phyloP scores from a whole-genome alignment of 2,113 vertebrate species.

The Oxygymnocypris stewartii region DNA sequence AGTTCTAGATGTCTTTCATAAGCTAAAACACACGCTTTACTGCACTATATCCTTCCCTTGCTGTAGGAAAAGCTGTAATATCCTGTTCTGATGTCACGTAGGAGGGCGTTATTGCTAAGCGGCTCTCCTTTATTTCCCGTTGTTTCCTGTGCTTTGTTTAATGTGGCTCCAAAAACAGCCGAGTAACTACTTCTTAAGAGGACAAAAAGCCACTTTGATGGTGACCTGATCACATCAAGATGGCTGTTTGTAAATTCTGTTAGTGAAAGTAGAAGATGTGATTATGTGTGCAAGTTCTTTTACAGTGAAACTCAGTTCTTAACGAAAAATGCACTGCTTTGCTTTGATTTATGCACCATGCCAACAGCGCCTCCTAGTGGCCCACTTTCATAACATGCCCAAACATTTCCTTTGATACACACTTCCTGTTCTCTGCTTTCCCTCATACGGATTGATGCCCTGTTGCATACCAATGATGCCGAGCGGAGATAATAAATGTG shows the following conservation, averaged over 20 bases:
- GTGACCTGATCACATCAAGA: background rate
- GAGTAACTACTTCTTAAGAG: background rate
- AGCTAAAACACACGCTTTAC: background rate
- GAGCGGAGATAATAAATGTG: background rate
- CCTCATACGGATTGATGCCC: background rate
- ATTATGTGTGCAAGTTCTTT: background rate
- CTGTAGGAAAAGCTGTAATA: conserved; percentile 32
- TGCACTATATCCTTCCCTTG: conserved; percentile 23
- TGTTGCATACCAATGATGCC: background rate
- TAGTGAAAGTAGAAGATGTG: background rate
- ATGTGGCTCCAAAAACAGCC: conserved; percentile 2
- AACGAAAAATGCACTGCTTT: background rate
- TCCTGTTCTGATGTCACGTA: conserved; percentile 34
- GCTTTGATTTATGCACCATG: background rate
- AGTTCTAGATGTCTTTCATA: background rate
- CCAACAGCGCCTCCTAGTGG: conserved; percentile 39
- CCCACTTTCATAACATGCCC: background rate
- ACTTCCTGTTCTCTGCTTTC: background rate
- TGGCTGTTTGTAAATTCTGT: background rate
- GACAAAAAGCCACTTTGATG: background rate
- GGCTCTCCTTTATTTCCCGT: background rate
- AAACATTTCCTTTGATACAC: conserved; percentile 4
- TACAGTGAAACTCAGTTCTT: background rate
- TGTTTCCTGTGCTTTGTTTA: conserved; percentile 8
- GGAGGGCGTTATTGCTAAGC: background rate